phyloP scores from a whole-genome alignment of 2,888 invertebrate species.

The Drosophila anomalata region DNA sequence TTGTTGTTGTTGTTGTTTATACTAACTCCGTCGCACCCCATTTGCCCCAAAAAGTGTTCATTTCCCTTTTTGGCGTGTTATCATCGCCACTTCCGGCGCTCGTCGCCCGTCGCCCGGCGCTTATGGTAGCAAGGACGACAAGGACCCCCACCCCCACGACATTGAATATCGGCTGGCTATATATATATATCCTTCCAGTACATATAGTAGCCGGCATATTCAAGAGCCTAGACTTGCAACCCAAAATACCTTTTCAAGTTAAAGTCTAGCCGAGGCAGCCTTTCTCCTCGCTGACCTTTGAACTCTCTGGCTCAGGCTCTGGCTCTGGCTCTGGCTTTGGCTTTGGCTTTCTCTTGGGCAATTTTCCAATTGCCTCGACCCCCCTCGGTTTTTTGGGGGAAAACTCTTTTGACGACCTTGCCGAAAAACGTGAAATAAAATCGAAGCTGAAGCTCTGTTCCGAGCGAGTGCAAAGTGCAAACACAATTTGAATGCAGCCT shows the following conservation, averaged over 20 bases:
- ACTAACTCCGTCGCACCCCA: constrained; percentile 43
- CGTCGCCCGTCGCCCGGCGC: constrained; percentile 31
- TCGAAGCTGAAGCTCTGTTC: constrained; percentile 10
- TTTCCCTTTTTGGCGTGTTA: constrained; percentile 77
- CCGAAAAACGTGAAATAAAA: constrained; percentile 4
- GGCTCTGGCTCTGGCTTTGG: neutral
- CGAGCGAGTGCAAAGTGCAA: constrained; percentile 70
- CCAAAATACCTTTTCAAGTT: constrained; percentile 44
- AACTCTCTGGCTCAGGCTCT: neutral
- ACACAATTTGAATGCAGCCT: constrained; percentile 62
- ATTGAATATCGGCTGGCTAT: constrained; percentile 37
- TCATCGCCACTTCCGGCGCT: constrained; percentile 74
- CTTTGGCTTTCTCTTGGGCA: constrained; percentile 4
- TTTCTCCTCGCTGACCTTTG: neutral
- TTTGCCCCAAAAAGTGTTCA: constrained; percentile 75
- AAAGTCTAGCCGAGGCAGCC: constrained; percentile 34
- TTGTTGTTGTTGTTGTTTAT: constrained; percentile 45
- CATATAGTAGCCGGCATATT: neutral
- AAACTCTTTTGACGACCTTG: constrained; percentile 30
- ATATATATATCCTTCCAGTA: neutral
- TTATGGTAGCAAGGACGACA: constrained; percentile 7
- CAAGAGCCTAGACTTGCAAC: constrained; percentile 3
- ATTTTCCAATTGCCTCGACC: neutral
- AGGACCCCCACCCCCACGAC: constrained; percentile 37
- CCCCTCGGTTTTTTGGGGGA: too few relatives aligned